These are phyloP conservation scores for Heteromormyrus szaboi DNA, from an alignment of 2,797 vertebrate genomes.

Conservation along the genomic window DNA sequence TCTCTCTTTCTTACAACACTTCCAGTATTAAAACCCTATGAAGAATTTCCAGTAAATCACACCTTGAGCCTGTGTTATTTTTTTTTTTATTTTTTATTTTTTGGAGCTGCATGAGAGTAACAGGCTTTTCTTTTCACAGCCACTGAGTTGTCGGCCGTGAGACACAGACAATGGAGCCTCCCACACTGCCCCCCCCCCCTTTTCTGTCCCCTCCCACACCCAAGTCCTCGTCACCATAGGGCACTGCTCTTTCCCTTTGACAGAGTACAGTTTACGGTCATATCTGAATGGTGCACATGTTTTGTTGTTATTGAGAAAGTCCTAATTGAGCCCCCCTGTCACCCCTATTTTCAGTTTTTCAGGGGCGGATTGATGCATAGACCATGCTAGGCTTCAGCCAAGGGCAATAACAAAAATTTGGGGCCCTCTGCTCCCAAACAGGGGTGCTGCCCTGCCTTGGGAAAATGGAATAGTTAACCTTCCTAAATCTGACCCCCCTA, in stretches of 20 bases:
- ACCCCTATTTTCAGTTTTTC: not conserved
- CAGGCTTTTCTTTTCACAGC: not conserved
- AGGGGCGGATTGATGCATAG: not conserved
- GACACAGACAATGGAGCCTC: not conserved
- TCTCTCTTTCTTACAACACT: not conserved
- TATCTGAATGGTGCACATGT: not conserved
- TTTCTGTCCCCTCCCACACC: not conserved
- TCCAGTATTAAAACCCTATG: not conserved
- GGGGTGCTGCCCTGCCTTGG: not conserved
- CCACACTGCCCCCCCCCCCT: not conserved
- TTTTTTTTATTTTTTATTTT: not conserved
- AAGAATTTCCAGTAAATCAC: constrained; percentile 20
- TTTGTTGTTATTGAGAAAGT: not conserved
- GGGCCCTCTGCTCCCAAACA: not conserved
- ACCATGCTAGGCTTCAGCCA: not conserved
- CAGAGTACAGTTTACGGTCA: not conserved
- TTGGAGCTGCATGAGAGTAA: not conserved
- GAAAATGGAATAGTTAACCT: not conserved
- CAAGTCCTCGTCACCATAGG: not conserved
- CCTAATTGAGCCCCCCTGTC: not conserved
- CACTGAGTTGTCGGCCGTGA: not conserved
- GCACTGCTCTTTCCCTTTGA: not conserved
- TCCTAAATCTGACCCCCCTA: not conserved
- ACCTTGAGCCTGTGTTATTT: constrained; percentile 5
- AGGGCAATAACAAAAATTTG: not conserved